A percentile compares a stretch with the other conserved stretches of the same genome.
These are phyloP conservation scores for Ochropleura leucogaster DNA, from an alignment of 2,888 invertebrate species.

Conservation along the genomic window DNA sequence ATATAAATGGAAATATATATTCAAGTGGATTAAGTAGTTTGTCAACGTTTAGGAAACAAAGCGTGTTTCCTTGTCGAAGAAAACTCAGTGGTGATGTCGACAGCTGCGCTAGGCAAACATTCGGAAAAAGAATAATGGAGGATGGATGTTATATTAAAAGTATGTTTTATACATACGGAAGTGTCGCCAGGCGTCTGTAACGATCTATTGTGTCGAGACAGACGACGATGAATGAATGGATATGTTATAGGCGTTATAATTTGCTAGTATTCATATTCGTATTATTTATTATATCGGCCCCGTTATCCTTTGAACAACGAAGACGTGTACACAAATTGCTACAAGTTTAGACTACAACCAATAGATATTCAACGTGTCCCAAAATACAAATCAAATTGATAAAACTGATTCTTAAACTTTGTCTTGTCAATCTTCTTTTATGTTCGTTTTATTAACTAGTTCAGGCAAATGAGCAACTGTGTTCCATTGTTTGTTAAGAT, in stretches of 20 bases:
- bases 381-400: too few species aligned
- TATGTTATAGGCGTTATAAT: conserved; percentile 41
- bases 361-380: background rate
- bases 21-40: conserved; percentile 34
- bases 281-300: conserved; percentile 16
- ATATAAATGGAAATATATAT: conserved; percentile 36
- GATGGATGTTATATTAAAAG: conserved; percentile 53
- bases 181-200: conserved; percentile 38
- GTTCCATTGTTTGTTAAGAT: too few species aligned
- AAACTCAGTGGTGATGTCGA: conserved; percentile 38
- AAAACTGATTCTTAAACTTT: too few species aligned
- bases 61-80: conserved; percentile 30
- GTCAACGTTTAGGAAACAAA: conserved; percentile 44
- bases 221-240: conserved; percentile 40
- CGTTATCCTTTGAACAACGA: background rate
- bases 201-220: conserved; percentile 53
- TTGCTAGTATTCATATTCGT: conserved; percentile 18
- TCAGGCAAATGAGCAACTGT: too few species aligned
- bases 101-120: conserved; percentile 57
- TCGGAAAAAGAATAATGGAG: conserved; percentile 51
- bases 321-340: background rate
- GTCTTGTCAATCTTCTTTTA: too few species aligned
- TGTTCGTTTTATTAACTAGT: too few species aligned
- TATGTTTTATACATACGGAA: conserved; percentile 59
- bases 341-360: background rate